phyloP scores from a whole-genome alignment of 2,888 invertebrate genomes.

The Eueremaeus valkanovi region DNA sequence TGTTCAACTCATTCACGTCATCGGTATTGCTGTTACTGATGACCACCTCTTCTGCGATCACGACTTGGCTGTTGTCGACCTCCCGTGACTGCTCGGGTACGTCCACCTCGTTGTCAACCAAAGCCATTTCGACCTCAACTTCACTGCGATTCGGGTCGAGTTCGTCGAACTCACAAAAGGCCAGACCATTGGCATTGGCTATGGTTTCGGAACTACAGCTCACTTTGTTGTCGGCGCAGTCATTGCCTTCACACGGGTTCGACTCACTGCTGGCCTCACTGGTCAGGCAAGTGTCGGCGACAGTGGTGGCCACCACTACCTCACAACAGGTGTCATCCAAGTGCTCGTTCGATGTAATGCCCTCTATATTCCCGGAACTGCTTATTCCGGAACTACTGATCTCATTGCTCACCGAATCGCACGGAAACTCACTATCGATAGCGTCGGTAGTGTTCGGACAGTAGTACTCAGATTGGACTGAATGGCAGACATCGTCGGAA shows the following conservation, averaged over 20 bases:
- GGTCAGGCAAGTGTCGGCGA: neutral
- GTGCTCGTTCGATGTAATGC: neutral
- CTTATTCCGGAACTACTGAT: slow-evolving; percentile 31
- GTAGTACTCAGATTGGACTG: neutral
- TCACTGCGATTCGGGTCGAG: slow-evolving; percentile 2
- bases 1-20: slow-evolving; percentile 14
- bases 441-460: neutral
- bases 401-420: slow-evolving; percentile 24
- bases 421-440: neutral
- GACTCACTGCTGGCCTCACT: neutral
- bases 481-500: slow-evolving; percentile 26
- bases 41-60: slow-evolving; percentile 3
- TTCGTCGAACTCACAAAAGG: slow-evolving; percentile 7
- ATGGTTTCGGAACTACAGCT: slow-evolving; percentile 32
- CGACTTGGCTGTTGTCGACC: neutral
- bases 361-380: slow-evolving; percentile 7
- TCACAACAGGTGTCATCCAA: slow-evolving; percentile 26
- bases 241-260: neutral
- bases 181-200: slow-evolving; percentile 5
- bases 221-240: slow-evolving; percentile 24
- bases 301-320: slow-evolving; percentile 18
- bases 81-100: slow-evolving; percentile 15
- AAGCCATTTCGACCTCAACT: neutral
- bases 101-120: slow-evolving; percentile 11
- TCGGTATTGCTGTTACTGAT: slow-evolving; percentile 13